Conservation (phyloP, 2,113 vertebrate species). For the Pipa parva region DNA sequence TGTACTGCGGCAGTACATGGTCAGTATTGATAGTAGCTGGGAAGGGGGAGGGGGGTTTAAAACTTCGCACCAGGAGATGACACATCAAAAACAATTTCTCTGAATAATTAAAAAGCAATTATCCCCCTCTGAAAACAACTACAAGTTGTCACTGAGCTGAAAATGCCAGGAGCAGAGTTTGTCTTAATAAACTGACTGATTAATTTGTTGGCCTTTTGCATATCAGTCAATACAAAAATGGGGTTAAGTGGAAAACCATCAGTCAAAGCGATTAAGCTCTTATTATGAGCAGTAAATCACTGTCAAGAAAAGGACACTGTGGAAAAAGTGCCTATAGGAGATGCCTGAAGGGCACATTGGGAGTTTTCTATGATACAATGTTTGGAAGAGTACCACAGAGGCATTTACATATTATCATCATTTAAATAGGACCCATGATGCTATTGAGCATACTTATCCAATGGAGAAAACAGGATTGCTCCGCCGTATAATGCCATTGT, state of each 20-base stretch:
- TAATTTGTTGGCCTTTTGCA: slow-evolving; percentile 30
- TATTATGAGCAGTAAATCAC: slow-evolving; percentile 19
- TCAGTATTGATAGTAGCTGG: too few relatives aligned
- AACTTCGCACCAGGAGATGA: background rate
- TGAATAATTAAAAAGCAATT: slow-evolving; percentile 40
- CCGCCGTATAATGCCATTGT: too few relatives aligned
- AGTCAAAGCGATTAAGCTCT: slow-evolving; percentile 16
- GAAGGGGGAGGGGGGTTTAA: slow-evolving; percentile 9
- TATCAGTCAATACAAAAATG: slow-evolving; percentile 22
- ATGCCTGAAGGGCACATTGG: background rate
- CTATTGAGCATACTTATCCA: too few relatives aligned
- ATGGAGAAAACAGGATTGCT: too few relatives aligned
- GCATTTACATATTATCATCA: too few relatives aligned
- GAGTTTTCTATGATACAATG: background rate
- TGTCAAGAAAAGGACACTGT: background rate
- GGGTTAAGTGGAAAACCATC: slow-evolving; percentile 17
- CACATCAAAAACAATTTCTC: slow-evolving; percentile 36
- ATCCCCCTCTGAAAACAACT: slow-evolving; percentile 3
- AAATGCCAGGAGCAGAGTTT: slow-evolving; percentile 27
- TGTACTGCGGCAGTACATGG: too few relatives aligned
- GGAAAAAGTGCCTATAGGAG: background rate
- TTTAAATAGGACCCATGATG: too few relatives aligned
- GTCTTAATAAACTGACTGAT: slow-evolving; percentile 18
- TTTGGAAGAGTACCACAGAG: too few relatives aligned
- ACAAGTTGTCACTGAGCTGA: background rate